Percentiles rank a stretch among this genome's conserved stretches.
phyloP scores from a whole-genome alignment of 1,140 invertebrate genomes.

The Magallana gigas region DNA sequence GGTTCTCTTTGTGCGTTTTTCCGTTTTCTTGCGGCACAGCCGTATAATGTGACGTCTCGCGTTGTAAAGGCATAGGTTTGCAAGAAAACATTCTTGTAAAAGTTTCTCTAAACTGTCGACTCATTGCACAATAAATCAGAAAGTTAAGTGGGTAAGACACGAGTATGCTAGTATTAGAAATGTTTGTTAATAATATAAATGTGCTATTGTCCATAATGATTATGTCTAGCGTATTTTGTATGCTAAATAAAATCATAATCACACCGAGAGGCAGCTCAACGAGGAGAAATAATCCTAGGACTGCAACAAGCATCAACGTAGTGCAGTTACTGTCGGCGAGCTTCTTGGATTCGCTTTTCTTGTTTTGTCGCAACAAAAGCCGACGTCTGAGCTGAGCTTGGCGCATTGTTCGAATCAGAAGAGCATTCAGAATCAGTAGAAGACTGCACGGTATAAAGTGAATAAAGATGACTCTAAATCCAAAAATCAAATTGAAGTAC shows the following conservation, averaged over 20 bases:
- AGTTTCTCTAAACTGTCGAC: constrained; percentile 93
- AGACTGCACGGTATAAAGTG: constrained; percentile 93
- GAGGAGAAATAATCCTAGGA: constrained; percentile 93
- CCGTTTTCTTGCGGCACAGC: constrained; percentile 76
- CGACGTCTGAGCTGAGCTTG: constrained; percentile 90
- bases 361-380: constrained; percentile 90
- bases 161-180: constrained; percentile 95
- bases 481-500: constrained; percentile 90
- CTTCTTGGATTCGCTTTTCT: constrained; percentile 90
- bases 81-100: constrained; percentile 91
- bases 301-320: constrained; percentile 96
- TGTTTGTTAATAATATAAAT: constrained; percentile 61
- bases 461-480: constrained; percentile 93
- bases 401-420: constrained; percentile 91
- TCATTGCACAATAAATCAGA: constrained; percentile 97
- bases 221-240: constrained; percentile 84
- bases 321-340: constrained; percentile 93
- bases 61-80: constrained; percentile 66
- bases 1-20: constrained; percentile 60
- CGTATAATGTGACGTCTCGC: constrained; percentile 75
- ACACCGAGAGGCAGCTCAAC: constrained; percentile 93
- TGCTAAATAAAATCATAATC: constrained; percentile 89
- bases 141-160: constrained; percentile 96
- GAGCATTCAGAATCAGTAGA: constrained; percentile 92
- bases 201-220: constrained; percentile 56